A percentile compares a stretch with the other conserved stretches of the same genome.
phyloP scores from a whole-genome alignment of 1,140 invertebrate species.

The Drosophila repleta region DNA sequence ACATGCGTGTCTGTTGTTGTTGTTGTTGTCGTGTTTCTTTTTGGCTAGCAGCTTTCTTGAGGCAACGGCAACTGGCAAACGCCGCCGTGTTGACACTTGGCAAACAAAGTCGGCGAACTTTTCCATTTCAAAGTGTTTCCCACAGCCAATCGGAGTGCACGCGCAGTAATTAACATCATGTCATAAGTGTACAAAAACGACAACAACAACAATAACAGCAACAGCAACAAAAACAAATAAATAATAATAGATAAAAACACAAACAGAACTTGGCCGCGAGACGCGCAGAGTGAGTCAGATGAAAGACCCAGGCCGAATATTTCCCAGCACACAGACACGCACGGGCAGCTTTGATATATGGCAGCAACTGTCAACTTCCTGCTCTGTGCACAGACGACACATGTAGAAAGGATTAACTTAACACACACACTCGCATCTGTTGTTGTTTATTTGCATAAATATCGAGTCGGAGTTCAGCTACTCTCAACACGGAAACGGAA shows the following conservation, averaged over 20 bases:
- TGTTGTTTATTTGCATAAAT: constrained; percentile 56
- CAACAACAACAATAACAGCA: too few species aligned
- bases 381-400: constrained; percentile 48
- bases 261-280: constrained; percentile 30
- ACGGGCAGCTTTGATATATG: constrained; percentile 58
- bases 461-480: neutral
- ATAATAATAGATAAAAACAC: constrained; percentile 61
- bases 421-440: constrained; percentile 26
- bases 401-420: constrained; percentile 71
- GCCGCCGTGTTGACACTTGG: constrained; percentile 40
- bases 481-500: constrained; percentile 62
- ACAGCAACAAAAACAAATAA: constrained; percentile 66
- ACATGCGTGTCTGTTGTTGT: constrained; percentile 18
- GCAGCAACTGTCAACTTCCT: constrained; percentile 67
- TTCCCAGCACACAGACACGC: constrained; percentile 55
- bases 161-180: constrained; percentile 79
- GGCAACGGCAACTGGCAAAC: constrained; percentile 28
- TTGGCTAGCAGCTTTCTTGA: constrained; percentile 41
- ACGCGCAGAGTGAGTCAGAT: constrained; percentile 64
- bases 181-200: constrained; percentile 75
- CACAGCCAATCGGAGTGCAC: constrained; percentile 45
- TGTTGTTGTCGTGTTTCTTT: constrained; percentile 18
- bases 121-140: constrained; percentile 50
- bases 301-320: constrained; percentile 72
- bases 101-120: constrained; percentile 55